A percentile compares a stretch with the other conserved stretches of the same genome.
phyloP scores from a whole-genome alignment of 2,797 vertebrate genomes.

The Syngnathus rostellatus region DNA sequence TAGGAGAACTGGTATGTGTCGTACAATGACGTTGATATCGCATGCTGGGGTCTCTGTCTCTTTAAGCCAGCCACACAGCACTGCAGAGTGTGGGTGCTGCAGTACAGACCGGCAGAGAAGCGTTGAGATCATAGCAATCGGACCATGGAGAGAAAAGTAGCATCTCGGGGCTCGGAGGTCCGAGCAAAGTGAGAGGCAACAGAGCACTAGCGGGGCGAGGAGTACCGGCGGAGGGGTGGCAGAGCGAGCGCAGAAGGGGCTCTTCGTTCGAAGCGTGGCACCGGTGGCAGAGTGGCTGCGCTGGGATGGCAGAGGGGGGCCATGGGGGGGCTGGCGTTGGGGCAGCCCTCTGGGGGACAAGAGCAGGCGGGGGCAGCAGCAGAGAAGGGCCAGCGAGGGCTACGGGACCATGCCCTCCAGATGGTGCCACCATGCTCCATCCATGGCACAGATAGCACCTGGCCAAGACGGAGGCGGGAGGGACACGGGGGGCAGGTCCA shows the following conservation, averaged over 20 bases:
- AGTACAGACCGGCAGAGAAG: slow-evolving; percentile 40
- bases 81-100: slow-evolving; percentile 75
- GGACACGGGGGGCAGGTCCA: slow-evolving; percentile 51
- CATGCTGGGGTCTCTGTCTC: slow-evolving; percentile 63
- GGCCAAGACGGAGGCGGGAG: slow-evolving; percentile 9
- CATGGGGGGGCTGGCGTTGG: slow-evolving; percentile 64
- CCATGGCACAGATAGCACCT: slow-evolving; percentile 63
- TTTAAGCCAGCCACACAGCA: slow-evolving; percentile 64
- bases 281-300: slow-evolving; percentile 68
- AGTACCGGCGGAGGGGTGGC: slow-evolving; percentile 7
- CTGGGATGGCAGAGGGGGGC: slow-evolving; percentile 71
- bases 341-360: slow-evolving; percentile 62
- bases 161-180: slow-evolving; percentile 17
- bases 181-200: background rate
- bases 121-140: slow-evolving; percentile 22
- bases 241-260: slow-evolving; percentile 54
- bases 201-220: slow-evolving; percentile 2
- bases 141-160: slow-evolving; percentile 18
- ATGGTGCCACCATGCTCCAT: slow-evolving; percentile 53
- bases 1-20: background rate
- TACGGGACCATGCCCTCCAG: slow-evolving; percentile 52
- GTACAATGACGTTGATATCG: slow-evolving; percentile 15
- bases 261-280: slow-evolving; percentile 62
- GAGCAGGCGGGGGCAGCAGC: slow-evolving; percentile 32
- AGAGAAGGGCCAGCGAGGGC: slow-evolving; percentile 49